Evolutionary conservation across 2,888 invertebrate species (phyloP).

Genomic region (Lymantria dispar): DNA sequence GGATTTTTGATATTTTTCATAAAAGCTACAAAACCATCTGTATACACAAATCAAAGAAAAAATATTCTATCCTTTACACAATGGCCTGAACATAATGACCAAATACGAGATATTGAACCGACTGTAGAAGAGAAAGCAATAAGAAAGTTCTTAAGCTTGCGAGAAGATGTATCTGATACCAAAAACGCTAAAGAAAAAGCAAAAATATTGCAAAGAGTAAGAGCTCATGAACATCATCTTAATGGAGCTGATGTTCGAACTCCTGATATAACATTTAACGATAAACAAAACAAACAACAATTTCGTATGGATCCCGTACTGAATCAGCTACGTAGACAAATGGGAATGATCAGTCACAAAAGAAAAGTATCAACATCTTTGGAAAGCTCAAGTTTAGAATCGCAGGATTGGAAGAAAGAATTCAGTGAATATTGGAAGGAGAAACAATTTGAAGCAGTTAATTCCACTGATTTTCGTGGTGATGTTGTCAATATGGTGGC

Average conservation of each 20-base stretch:
- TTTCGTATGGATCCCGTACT: background rate
- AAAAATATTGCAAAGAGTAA: background rate
- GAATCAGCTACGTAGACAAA: background rate
- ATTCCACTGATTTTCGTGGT: background rate
- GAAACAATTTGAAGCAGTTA: conserved; percentile 1
- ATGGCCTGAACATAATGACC: background rate
- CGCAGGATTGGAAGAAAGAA: conserved; percentile 23
- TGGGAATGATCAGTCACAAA: background rate
- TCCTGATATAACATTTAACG: background rate
- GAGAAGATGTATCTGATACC: background rate
- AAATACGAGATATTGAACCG: background rate
- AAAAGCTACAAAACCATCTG: background rate
- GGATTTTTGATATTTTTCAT: background rate
- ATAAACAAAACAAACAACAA: background rate
- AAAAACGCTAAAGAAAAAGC: background rate
- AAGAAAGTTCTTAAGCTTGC: background rate
- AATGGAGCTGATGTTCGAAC: background rate
- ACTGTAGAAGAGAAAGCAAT: background rate
- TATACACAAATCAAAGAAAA: background rate
- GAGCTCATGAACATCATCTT: background rate
- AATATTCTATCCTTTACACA: background rate
- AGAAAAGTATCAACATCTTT: background rate
- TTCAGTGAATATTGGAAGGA: background rate
- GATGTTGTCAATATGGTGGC: background rate
- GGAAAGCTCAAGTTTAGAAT: background rate